These are phyloP conservation scores for Scaptomyza polygonia DNA, from an alignment of 2,888 invertebrate genomes.

Conservation along the genomic window DNA sequence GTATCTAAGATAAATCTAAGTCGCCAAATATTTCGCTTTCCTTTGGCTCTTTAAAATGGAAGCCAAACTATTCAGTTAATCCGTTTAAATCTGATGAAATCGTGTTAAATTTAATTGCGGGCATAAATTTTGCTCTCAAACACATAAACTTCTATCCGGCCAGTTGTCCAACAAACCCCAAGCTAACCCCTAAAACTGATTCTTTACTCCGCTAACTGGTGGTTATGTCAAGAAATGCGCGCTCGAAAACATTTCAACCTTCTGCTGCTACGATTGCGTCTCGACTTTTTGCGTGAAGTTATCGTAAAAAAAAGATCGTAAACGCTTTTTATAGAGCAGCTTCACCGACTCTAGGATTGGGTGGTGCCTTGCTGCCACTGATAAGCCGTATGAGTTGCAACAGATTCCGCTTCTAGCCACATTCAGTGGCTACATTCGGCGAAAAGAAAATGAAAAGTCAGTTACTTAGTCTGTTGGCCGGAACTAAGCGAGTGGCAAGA, in stretches of 20 bases:
- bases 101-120: slow-evolving; percentile 79
- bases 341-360: slow-evolving; percentile 40
- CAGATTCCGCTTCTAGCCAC: slow-evolving; percentile 26
- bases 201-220: slow-evolving; percentile 26
- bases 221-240: slow-evolving; percentile 62
- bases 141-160: slow-evolving; percentile 72
- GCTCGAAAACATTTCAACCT: slow-evolving; percentile 62
- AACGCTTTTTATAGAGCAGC: slow-evolving; percentile 63
- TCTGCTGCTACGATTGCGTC: slow-evolving; percentile 51
- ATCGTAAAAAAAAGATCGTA: slow-evolving; percentile 66
- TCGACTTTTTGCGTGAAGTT: slow-evolving; percentile 57
- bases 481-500: neutral
- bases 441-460: slow-evolving; percentile 67
- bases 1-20: slow-evolving; percentile 33
- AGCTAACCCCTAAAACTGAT: neutral
- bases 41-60: slow-evolving; percentile 33
- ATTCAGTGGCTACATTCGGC: slow-evolving; percentile 13
- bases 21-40: slow-evolving; percentile 8
- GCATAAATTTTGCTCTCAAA: slow-evolving; percentile 69
- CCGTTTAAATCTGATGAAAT: slow-evolving; percentile 74
- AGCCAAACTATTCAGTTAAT: slow-evolving; percentile 72
- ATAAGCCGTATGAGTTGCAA: slow-evolving; percentile 20
- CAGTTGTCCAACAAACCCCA: slow-evolving; percentile 28
- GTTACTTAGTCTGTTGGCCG: slow-evolving; percentile 67
- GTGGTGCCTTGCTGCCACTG: slow-evolving; percentile 4